Conservation (phyloP, 2,113 vertebrate genomes). For the Fregata magnificens region DNA sequence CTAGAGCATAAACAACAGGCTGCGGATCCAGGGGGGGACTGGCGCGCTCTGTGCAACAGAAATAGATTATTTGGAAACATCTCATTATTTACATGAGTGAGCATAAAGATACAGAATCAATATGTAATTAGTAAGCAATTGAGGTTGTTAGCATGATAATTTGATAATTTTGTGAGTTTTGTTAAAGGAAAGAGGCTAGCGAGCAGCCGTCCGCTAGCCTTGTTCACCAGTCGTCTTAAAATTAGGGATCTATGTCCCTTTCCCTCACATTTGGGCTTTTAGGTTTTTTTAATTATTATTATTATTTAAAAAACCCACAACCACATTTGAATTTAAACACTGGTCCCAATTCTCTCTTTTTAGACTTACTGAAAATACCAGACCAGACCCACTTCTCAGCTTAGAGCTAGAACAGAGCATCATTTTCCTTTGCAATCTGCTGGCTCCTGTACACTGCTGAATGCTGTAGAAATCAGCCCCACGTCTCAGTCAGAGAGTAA, state of each 20-base stretch:
- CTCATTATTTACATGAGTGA: neutral
- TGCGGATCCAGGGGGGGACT: neutral
- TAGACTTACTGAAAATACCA: neutral
- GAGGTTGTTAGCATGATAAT: neutral
- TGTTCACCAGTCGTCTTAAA: neutral
- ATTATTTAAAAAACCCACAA: neutral
- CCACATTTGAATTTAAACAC: neutral
- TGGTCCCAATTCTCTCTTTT: neutral
- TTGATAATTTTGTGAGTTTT: neutral
- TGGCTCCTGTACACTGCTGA: accelerated
- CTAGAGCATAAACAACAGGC: conserved; percentile 33
- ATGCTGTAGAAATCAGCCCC: neutral
- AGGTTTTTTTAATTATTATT: neutral
- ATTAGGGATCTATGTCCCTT: neutral
- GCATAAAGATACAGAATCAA: neutral
- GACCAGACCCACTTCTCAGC: neutral
- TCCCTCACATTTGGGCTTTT: neutral
- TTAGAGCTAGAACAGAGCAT: neutral
- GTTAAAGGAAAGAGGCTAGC: neutral
- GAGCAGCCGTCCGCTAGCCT: neutral
- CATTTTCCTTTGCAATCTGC: neutral
- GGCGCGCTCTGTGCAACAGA: neutral
- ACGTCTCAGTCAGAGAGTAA: accelerated
- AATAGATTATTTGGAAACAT: neutral
- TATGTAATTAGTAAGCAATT: neutral